Evolutionary conservation across 1,140 invertebrate genomes (phyloP).

Genomic region (Diabrotica undecimpunctata): DNA sequence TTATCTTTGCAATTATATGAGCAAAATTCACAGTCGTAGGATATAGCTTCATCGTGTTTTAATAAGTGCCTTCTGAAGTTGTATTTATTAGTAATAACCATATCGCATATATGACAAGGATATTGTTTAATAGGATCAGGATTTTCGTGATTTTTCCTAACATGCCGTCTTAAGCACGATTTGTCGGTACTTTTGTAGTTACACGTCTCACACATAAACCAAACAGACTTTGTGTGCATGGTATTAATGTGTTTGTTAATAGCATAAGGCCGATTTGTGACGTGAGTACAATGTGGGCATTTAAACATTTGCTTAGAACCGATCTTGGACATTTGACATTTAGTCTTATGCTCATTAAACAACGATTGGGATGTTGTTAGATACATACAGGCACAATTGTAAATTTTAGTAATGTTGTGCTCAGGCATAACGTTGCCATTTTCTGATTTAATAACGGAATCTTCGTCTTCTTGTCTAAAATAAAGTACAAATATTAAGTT

Average conservation of each 20-base stretch:
- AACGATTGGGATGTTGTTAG: constrained; percentile 6
- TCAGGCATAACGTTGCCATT: not conserved
- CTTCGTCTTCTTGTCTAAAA: not conserved
- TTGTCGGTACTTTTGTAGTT: constrained; percentile 18
- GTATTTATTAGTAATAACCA: not conserved
- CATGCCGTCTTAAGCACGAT: constrained; percentile 14
- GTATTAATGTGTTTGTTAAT: constrained; percentile 24
- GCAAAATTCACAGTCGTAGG: constrained; percentile 22
- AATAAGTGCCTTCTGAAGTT: constrained; percentile 19
- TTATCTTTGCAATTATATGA: constrained; percentile 31
- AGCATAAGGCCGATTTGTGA: constrained; percentile 19
- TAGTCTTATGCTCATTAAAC: constrained; percentile 11
- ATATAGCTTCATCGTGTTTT: constrained; percentile 8
- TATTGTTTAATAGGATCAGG: not conserved
- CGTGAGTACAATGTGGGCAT: constrained; percentile 22
- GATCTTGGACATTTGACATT: not conserved
- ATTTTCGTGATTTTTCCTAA: constrained; percentile 10
- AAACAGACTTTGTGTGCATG: constrained; percentile 21
- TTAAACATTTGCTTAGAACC: not conserved
- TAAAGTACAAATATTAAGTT: not conserved
- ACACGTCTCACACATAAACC: constrained; percentile 20
- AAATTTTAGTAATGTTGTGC: constrained; percentile 5
- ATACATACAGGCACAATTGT: constrained; percentile 17
- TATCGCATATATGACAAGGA: not conserved
- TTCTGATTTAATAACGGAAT: not conserved